A percentile compares a stretch with the other conserved stretches of the same genome.
These are phyloP conservation scores for Caenorhabditis doughertyi DNA, from an alignment of 2,888 invertebrate species.

Conservation along the genomic window DNA sequence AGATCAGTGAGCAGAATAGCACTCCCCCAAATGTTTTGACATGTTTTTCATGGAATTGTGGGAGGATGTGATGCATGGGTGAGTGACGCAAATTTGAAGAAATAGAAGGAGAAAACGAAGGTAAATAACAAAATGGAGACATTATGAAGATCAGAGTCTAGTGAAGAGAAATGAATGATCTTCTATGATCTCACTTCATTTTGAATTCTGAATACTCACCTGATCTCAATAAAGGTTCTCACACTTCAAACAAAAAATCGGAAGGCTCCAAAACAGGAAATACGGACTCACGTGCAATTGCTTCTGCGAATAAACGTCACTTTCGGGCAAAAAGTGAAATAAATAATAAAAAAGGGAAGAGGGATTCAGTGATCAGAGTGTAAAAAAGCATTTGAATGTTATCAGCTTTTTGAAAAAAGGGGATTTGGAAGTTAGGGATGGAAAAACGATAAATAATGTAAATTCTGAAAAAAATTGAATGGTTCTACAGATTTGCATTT, in stretches of 20 bases:
- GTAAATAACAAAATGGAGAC: conserved; percentile 18
- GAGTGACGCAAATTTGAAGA: conserved; percentile 31
- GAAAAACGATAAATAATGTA: not conserved
- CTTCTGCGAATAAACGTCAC: conserved; percentile 35
- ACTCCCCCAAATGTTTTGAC: conserved; percentile 46
- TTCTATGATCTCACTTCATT: conserved; percentile 1
- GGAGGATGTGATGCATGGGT: conserved; percentile 17
- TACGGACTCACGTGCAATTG: conserved; percentile 39
- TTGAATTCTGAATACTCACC: too few species aligned
- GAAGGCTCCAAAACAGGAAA: conserved; percentile 44
- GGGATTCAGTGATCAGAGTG: conserved; percentile 27
- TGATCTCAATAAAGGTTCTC: conserved; percentile 19
- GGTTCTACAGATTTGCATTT: too few species aligned
- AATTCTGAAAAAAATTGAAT: not conserved
- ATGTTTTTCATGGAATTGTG: conserved; percentile 45
- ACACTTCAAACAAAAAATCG: conserved; percentile 13
- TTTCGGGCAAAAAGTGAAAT: conserved; percentile 32
- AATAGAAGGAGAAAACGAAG: conserved; percentile 4
- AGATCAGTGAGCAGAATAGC: conserved; percentile 45
- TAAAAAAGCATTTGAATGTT: not conserved
- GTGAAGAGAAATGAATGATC: not conserved
- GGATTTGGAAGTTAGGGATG: not conserved
- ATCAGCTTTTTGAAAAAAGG: not conserved
- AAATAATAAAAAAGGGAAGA: conserved; percentile 15
- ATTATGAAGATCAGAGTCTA: not conserved